These are phyloP conservation scores for Schlechtendalia chinensis DNA, from an alignment of 1,140 invertebrate genomes.

Conservation along the genomic window DNA sequence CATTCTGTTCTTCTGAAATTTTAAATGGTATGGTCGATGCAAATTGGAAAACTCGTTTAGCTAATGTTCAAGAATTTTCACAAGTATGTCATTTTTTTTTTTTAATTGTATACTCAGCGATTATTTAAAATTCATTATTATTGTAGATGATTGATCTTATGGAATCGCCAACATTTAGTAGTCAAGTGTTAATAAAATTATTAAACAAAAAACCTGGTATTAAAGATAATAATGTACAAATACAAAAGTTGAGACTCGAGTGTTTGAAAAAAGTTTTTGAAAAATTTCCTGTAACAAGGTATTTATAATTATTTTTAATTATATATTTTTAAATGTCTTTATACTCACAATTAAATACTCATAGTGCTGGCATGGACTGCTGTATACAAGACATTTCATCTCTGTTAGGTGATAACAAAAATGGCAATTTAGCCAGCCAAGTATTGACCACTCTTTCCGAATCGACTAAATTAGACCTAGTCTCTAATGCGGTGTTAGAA, in stretches of 20 bases:
- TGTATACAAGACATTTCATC: slow-evolving; percentile 78
- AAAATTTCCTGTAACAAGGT: slow-evolving; percentile 70
- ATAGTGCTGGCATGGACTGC: slow-evolving; percentile 71
- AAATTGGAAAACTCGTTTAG: slow-evolving; percentile 85
- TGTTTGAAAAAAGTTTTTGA: slow-evolving; percentile 74
- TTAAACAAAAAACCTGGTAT: slow-evolving; percentile 84
- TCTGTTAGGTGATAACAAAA: slow-evolving; percentile 82
- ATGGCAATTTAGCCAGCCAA: slow-evolving; percentile 68
- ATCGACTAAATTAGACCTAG: slow-evolving; percentile 72
- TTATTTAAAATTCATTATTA: background rate
- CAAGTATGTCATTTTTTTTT: slow-evolving; percentile 56
- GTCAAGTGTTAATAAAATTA: slow-evolving; percentile 73
- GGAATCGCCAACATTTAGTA: slow-evolving; percentile 65
- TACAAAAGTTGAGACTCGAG: slow-evolving; percentile 80
- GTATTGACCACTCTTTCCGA: slow-evolving; percentile 75
- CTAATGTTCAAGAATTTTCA: slow-evolving; percentile 71
- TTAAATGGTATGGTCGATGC: slow-evolving; percentile 70
- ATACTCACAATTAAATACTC: background rate
- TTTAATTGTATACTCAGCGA: background rate
- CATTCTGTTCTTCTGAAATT: slow-evolving; percentile 64
- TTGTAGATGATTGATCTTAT: slow-evolving; percentile 62
- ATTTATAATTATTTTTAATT: slow-evolving; percentile 54
- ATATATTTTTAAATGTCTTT: background rate
- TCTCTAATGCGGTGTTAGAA: slow-evolving; percentile 68
- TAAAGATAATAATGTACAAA: slow-evolving; percentile 91